Conservation (phyloP, 2,888 invertebrate species). For the Tiliacea aurago region DNA sequence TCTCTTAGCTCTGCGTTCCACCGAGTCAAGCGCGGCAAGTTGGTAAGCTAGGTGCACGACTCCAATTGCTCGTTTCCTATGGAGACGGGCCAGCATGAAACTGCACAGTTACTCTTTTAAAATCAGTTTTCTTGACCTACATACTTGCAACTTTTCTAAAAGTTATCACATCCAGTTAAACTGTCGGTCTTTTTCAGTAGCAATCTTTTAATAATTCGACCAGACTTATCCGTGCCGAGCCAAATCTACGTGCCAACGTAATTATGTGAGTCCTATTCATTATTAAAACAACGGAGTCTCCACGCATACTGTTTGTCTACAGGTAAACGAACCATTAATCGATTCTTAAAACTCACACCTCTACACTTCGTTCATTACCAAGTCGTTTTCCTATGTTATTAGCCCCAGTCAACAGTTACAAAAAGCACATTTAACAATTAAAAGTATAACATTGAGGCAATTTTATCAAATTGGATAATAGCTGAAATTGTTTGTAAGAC, state of each 20-base stretch:
- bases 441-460: slow-evolving; percentile 45
- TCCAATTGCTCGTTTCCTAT: no score
- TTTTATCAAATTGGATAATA: slow-evolving; percentile 62
- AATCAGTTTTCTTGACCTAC: no score
- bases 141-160: no score
- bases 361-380: slow-evolving; percentile 24
- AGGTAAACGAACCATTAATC: slow-evolving; percentile 45
- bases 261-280: neutral
- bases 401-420: slow-evolving; percentile 13
- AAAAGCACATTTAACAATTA: slow-evolving; percentile 46
- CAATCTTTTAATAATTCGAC: neutral
- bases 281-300: slow-evolving; percentile 15
- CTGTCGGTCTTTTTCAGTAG: neutral
- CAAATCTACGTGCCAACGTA: neutral
- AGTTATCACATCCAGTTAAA: no score
- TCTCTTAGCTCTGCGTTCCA: no score
- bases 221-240: neutral
- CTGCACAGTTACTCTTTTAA: no score
- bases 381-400: slow-evolving; percentile 30
- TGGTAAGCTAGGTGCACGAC: no score
- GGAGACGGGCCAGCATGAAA: no score
- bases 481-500: slow-evolving; percentile 51
- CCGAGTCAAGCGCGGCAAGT: no score
- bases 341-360: slow-evolving; percentile 43
- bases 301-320: slow-evolving; percentile 3